Percentiles rank a stretch among this genome's conserved stretches.
phyloP scores from a whole-genome alignment of 2,113 vertebrate species.

The Megaleporinus macrocephalus region DNA sequence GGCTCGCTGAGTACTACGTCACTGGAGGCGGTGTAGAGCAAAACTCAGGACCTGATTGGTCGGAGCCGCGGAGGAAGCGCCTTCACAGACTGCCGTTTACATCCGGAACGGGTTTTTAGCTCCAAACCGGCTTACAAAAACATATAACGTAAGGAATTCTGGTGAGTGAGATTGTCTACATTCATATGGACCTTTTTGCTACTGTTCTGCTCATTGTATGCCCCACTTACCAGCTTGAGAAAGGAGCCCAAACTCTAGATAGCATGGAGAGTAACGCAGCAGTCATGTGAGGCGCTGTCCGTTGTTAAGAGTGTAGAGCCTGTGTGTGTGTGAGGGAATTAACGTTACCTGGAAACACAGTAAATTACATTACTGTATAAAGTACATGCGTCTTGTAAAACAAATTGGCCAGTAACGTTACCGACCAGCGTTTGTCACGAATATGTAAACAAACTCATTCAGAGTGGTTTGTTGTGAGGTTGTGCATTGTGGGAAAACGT shows the following conservation, averaged over 20 bases:
- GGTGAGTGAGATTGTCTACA: not conserved
- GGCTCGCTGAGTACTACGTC: slow-evolving; percentile 18
- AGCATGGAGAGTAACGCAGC: not conserved
- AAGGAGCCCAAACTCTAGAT: not conserved
- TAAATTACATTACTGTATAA: too few species aligned
- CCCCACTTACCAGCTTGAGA: not conserved
- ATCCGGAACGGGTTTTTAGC: slow-evolving; percentile 32
- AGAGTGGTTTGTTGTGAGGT: too few species aligned
- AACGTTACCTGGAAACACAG: not conserved
- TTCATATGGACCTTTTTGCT: not conserved
- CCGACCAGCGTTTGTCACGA: too few species aligned
- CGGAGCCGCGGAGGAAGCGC: not conserved
- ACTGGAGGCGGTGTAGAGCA: not conserved
- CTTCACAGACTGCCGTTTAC: not conserved
- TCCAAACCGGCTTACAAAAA: not conserved
- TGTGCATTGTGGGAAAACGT: too few species aligned
- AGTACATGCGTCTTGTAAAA: too few species aligned
- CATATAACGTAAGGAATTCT: not conserved
- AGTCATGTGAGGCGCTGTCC: not conserved
- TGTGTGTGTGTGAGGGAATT: not conserved
- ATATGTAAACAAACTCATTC: too few species aligned
- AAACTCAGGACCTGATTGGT: slow-evolving; percentile 46
- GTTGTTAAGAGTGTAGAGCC: not conserved
- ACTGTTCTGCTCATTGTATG: not conserved
- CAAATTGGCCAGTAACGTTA: too few species aligned